phyloP scores from a whole-genome alignment of 2,113 vertebrate species.

The Gorilla gorilla region DNA sequence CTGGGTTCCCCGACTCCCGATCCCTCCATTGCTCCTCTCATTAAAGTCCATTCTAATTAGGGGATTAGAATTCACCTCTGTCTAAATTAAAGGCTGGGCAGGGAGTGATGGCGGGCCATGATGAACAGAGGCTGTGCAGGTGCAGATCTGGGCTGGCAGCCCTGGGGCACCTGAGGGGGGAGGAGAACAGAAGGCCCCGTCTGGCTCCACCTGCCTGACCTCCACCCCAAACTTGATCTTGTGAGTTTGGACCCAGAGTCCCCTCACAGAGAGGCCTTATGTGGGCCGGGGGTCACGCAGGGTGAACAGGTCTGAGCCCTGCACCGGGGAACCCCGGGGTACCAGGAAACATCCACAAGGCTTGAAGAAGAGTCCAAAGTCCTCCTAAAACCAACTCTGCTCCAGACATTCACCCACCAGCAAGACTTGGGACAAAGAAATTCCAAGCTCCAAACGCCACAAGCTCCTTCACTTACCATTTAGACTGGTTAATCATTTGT shows the following conservation, averaged over 20 bases:
- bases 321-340: background rate
- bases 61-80: conserved; percentile 9
- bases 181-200: background rate
- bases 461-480: background rate
- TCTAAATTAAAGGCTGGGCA: conserved; percentile 34
- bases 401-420: too few species aligned
- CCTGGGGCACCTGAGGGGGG: background rate
- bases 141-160: background rate
- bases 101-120: background rate
- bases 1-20: background rate
- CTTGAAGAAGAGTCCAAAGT: background rate
- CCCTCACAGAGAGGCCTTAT: background rate
- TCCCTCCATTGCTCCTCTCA: background rate
- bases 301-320: background rate
- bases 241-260: background rate
- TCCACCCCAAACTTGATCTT: background rate
- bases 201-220: background rate
- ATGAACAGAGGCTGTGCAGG: background rate
- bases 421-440: background rate
- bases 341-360: background rate
- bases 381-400: background rate
- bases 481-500: background rate
- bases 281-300: too few species aligned
- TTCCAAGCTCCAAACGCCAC: background rate
- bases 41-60: conserved; percentile 48